These are phyloP conservation scores for Rhyacophila brunnea DNA, from an alignment of 1,140 invertebrate species.

Conservation along the genomic window DNA sequence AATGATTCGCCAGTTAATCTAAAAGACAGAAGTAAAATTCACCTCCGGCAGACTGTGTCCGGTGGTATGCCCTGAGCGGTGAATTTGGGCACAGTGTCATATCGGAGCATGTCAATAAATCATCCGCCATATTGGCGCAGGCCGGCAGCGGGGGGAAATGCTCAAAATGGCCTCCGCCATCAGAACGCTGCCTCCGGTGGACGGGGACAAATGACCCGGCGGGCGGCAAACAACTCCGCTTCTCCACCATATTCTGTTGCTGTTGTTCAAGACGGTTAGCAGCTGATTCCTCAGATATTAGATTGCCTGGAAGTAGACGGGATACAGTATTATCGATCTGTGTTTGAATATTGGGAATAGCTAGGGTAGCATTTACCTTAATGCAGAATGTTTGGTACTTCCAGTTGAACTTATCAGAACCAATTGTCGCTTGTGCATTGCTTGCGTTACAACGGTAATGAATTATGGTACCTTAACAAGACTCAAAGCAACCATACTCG, in stretches of 20 bases:
- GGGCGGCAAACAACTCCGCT: not conserved
- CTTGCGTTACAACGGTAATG: no score
- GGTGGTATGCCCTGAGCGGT: slow-evolving; percentile 17
- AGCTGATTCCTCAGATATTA: slow-evolving; percentile 23
- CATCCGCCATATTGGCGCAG: not conserved
- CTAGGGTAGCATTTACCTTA: no score
- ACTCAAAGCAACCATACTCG: no score
- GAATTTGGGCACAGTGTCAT: slow-evolving; percentile 34
- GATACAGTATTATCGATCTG: no score
- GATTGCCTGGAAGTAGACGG: slow-evolving; percentile 27
- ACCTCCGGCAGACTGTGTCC: slow-evolving; percentile 26
- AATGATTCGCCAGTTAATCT: no score
- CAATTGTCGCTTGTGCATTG: no score
- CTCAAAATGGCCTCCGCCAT: slow-evolving; percentile 12
- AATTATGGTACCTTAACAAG: no score
- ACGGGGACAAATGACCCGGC: not conserved
- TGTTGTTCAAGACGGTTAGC: slow-evolving; percentile 13
- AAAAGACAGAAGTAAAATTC: no score
- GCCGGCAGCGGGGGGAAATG: slow-evolving; percentile 7
- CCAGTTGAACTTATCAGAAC: no score
- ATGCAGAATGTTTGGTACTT: no score
- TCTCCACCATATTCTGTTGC: not conserved
- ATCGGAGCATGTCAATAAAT: slow-evolving; percentile 17
- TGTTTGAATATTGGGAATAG: no score
- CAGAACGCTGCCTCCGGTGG: slow-evolving; percentile 24